Evolutionary conservation across 2,888 invertebrate species (phyloP).

Genomic region (Trichopoda pennipes): DNA sequence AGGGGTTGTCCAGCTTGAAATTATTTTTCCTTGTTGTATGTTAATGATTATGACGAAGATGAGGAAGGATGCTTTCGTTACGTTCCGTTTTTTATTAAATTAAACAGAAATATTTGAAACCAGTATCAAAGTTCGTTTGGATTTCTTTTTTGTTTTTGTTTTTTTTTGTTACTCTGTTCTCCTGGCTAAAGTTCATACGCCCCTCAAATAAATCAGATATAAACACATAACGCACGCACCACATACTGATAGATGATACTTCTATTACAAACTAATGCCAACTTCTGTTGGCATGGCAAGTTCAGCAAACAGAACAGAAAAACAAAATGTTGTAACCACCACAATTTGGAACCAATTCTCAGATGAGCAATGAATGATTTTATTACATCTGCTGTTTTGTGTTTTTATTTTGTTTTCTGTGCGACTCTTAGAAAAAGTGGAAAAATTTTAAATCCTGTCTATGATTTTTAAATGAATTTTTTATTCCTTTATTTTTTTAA

Average conservation of each 20-base stretch:
- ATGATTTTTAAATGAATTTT: constrained; percentile 63
- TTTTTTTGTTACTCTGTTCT: constrained; percentile 3
- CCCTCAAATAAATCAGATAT: constrained; percentile 73
- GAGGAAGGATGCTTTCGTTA: constrained; percentile 53
- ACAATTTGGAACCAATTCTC: constrained; percentile 45
- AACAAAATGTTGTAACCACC: constrained; percentile 46
- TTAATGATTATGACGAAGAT: constrained; percentile 31
- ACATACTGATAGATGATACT: constrained; percentile 43
- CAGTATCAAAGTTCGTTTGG: constrained; percentile 55
- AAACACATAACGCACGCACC: constrained; percentile 66
- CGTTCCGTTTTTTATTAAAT: constrained; percentile 12
- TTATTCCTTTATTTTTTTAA: constrained; percentile 39
- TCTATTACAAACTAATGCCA: neutral
- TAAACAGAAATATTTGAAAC: constrained; percentile 35
- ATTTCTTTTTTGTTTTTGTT: constrained; percentile 16
- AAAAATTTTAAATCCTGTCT: constrained; percentile 62
- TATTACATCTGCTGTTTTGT: constrained; percentile 66
- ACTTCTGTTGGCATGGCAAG: neutral
- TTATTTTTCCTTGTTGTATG: neutral
- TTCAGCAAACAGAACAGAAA: neutral
- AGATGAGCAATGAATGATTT: constrained; percentile 15
- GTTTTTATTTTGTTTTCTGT: neutral
- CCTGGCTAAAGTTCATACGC: constrained; percentile 69
- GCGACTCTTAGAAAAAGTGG: constrained; percentile 16
- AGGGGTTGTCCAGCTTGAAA: constrained; percentile 57